Evolutionary conservation across 1,140 invertebrate species (phyloP).

Genomic region (Listronotus bonariensis): DNA sequence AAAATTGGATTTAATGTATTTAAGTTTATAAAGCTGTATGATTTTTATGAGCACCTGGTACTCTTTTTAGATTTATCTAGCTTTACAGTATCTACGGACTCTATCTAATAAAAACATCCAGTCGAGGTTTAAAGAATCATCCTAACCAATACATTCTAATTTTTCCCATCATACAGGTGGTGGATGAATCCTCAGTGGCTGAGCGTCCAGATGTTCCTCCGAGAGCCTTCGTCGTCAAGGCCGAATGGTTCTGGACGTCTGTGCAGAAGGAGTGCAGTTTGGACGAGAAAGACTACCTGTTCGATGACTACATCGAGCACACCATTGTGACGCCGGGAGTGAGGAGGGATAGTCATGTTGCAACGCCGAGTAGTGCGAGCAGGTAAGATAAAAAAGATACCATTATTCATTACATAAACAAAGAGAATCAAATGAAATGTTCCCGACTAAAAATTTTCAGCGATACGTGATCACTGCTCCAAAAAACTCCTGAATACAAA

Average conservation of each 20-base stretch:
- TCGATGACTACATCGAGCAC: constrained; percentile 63
- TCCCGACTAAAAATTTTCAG: too few species aligned
- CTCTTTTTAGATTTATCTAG: too few species aligned
- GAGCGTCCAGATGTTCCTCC: constrained; percentile 66
- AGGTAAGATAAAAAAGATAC: constrained; percentile 37
- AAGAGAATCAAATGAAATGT: background rate
- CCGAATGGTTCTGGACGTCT: constrained; percentile 97
- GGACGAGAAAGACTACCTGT: constrained; percentile 85
- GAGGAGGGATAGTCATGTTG: constrained; percentile 63
- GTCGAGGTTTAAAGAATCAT: too few species aligned
- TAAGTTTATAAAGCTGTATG: too few species aligned
- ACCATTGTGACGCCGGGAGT: constrained; percentile 57
- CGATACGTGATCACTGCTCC: too few species aligned
- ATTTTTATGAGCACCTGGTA: too few species aligned
- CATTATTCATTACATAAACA: too few species aligned
- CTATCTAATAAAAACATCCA: too few species aligned
- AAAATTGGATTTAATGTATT: too few species aligned
- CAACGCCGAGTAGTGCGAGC: constrained; percentile 57
- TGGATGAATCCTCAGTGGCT: constrained; percentile 76
- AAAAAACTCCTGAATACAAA: too few species aligned
- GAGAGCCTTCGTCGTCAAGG: constrained; percentile 77
- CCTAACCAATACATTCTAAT: constrained; percentile 34
- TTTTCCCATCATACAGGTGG: constrained; percentile 64
- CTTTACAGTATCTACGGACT: too few species aligned
- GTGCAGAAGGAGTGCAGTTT: constrained; percentile 94